Base-by-base conservation (phyloP, 1,140 invertebrate genomes). In the Drosophila varians region DNA sequence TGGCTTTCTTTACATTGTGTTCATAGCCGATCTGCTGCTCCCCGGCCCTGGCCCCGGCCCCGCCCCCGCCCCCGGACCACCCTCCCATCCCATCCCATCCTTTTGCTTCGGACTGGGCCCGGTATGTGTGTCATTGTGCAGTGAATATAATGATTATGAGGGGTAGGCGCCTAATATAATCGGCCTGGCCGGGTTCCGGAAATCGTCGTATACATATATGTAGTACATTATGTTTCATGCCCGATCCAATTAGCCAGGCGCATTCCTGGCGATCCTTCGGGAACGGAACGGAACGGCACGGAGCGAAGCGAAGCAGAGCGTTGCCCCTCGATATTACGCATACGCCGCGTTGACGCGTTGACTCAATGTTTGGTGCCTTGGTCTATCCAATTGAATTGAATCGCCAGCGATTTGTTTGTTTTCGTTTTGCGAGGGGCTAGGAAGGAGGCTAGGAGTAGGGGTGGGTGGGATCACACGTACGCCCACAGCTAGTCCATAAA, bases 111-210 rank as follows among this genome's bases (percentile, higher is more conserved):
- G 34, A 51, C 65, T 25, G 47, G 58, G 58, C 8, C 16, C 45
- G 49, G 71, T 62, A 73, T 74, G 70, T 74, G 71, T 74, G 71
- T 74, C 71, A 74, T 74, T 74, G 70, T 74, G 71, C 58, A 74
- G 58, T 61, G 70, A 74, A 72, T 45, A 74, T 74, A 74, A 38
- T 38, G 16, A 49, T 55, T 57, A 64, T 72, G 38, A 40, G 69
- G 69, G 49, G 70, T 31, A 40, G 70, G 69, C 69, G 70, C 69
- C 69, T 72, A 72, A 72, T 62, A 53, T 62, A 34, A 56, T 69
- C 21, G 49, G 38, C 55, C 28, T 61, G 56, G 11, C 36, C 53
- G 49, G 61, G 43, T 69, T 57, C 43, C 47, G 55, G 47, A 72
- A 48, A 72, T 62, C 34, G 19, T n/a, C n/a, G 42, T 52, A 71